These are phyloP conservation scores for Spheniscus mendiculus DNA, from an alignment of 2,113 vertebrate species.

Conservation along the genomic window DNA sequence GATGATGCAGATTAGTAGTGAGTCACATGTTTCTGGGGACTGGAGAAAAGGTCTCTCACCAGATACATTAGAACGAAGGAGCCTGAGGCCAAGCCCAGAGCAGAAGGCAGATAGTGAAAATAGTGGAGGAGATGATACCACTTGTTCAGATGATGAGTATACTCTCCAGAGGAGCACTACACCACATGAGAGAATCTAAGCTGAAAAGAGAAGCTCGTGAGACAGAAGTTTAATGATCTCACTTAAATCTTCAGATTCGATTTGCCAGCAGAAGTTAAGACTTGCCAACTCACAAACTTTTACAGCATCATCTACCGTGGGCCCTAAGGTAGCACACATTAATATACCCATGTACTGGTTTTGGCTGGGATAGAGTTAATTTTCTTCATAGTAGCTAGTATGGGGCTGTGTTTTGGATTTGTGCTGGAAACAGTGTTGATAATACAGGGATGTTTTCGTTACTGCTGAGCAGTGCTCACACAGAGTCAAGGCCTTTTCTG, in stretches of 20 bases:
- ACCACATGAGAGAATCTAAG: background rate
- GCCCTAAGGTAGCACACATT: background rate
- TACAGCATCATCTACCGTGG: background rate
- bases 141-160: background rate
- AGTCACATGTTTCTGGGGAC: background rate
- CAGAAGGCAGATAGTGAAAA: background rate
- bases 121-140: background rate
- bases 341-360: background rate
- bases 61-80: background rate
- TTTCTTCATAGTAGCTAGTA: background rate
- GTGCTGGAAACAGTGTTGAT: background rate
- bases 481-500: background rate
- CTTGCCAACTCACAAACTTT: background rate
- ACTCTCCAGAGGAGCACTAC: background rate
- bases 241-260: background rate
- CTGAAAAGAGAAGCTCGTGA: background rate
- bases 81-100: conserved; percentile 19
- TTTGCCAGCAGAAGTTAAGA: background rate
- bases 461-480: background rate
- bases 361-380: background rate
- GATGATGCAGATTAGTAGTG: background rate
- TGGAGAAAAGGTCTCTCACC: background rate
- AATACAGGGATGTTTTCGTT: background rate
- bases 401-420: background rate
- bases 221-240: background rate